Base-by-base conservation (phyloP, 2,113 vertebrate species). In the Anarrhichthys ocellatus region DNA sequence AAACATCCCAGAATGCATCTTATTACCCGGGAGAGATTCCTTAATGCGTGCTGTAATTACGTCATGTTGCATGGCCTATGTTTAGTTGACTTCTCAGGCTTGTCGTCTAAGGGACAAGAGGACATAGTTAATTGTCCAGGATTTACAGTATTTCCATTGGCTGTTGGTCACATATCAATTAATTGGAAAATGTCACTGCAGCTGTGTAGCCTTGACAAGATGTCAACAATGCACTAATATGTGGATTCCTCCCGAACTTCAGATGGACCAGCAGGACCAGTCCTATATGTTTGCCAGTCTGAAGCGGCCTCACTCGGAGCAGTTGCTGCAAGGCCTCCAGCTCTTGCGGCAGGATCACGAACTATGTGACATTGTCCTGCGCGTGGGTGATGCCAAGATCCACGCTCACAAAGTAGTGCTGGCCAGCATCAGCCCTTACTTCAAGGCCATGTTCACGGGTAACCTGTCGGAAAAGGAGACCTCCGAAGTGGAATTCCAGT, bases 361-460 rank as follows among this genome's bases (percentile, higher is more conserved):
- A 94, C 97, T 99, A 75, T 99, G 98, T 66, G 98, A 99, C 94
- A 95, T 99, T 50, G 87, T 98, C 85, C 97, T 99, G 22, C 94
- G 98, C 2, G 98, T 98, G 64, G 98, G 98, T 18, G 98, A 99
- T 89, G 96, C 95, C 94, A 98, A 99, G 95, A 98, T 99, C 90
- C 97, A 99, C 59, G 98, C 98, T 1, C 98, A 99, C 94, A 99
- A 97, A 89, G 98, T 95, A 89, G 98, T 99, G 78, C 95, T 99
- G 82, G 98, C 98, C 91, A 98, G 98, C 94, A 97, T 99, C 94
- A 99, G 98, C 83, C 98, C 98, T 0, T 99, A 99, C 93, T 99
- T 99, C 95, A 99, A 98, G 94, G 98, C 98, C 94, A 99, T 99
- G 98, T 99, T 99, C 94, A 98, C 98, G 0, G 98, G 98, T 68